Conservation (phyloP, 37 sponge, comb jelly and placozoan genomes). For the Eunapius fragilis region DNA sequence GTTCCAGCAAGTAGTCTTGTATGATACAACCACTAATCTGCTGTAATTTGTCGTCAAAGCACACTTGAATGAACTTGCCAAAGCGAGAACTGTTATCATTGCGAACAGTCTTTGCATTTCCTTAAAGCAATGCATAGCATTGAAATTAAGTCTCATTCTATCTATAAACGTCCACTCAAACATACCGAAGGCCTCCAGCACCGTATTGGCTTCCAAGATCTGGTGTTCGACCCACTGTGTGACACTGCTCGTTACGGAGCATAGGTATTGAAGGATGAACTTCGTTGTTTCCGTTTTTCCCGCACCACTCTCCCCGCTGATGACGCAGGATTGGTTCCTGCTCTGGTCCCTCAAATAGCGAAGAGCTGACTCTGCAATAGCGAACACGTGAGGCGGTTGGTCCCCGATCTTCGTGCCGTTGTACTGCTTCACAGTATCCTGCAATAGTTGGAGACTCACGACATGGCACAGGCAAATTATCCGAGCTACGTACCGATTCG, state of each 20-base stretch:
- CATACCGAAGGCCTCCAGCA: slow-evolving; percentile 94
- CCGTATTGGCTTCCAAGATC: slow-evolving; percentile 93
- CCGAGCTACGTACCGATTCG: slow-evolving; percentile 57
- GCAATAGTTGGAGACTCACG: background rate
- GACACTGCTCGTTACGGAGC: slow-evolving; percentile 84
- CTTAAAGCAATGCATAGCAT: slow-evolving; percentile 31
- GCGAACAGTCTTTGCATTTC: slow-evolving; percentile 93
- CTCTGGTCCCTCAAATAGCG: slow-evolving; percentile 58
- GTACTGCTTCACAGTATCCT: slow-evolving; percentile 80
- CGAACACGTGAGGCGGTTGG: slow-evolving; percentile 93
- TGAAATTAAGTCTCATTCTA: no score
- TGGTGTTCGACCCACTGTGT: slow-evolving; percentile 92
- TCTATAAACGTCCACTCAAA: background rate
- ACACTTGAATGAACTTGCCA: slow-evolving; percentile 97
- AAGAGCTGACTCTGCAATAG: slow-evolving; percentile 87
- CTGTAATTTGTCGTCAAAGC: slow-evolving; percentile 77
- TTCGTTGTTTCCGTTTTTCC: slow-evolving; percentile 98
- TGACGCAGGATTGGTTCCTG: slow-evolving; percentile 92
- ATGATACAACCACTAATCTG: slow-evolving; percentile 94
- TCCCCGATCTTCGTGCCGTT: slow-evolving; percentile 77
- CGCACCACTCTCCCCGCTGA: slow-evolving; percentile 96
- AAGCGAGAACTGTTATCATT: slow-evolving; percentile 96
- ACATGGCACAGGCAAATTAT: background rate
- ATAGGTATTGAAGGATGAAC: slow-evolving; percentile 94
- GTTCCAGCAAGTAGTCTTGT: slow-evolving; percentile 93